Evolutionary conservation across 1,140 invertebrate species (phyloP).

Genomic region (Drosophila teissieri): DNA sequence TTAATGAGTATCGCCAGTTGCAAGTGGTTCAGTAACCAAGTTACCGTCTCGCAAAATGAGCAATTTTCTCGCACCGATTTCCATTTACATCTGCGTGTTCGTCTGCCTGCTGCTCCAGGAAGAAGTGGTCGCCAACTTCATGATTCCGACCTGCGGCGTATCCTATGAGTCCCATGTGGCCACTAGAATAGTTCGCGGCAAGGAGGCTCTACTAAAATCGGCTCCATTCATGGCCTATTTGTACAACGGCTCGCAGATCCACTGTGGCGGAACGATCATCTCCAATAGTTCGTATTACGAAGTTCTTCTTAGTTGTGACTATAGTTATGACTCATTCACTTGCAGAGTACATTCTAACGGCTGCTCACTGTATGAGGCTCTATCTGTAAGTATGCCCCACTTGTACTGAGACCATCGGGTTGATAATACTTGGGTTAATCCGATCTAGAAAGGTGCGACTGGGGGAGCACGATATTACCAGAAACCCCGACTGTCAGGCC

Average conservation of each 20-base stretch:
- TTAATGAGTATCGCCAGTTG: neutral
- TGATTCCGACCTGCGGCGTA: neutral
- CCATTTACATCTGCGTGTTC: neutral
- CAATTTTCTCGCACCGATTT: neutral
- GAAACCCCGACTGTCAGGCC: slow-evolving; percentile 8
- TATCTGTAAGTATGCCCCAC: neutral
- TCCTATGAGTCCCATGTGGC: neutral
- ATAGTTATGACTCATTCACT: rapidly evolving
- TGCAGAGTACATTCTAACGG: slow-evolving; percentile 13
- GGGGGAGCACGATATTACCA: slow-evolving; percentile 7
- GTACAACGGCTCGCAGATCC: neutral
- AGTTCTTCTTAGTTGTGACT: too few species aligned
- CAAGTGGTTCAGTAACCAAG: neutral
- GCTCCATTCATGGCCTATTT: slow-evolving; percentile 23
- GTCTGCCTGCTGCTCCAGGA: slow-evolving; percentile 5
- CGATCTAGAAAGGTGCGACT: slow-evolving; percentile 8
- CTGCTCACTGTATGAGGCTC: slow-evolving; percentile 1
- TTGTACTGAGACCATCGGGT: rapidly evolving
- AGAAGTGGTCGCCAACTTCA: neutral
- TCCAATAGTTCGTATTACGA: neutral
- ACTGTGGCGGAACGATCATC: slow-evolving; percentile 18
- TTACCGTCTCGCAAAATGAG: neutral
- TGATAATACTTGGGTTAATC: neutral
- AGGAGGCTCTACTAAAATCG: slow-evolving; percentile 6
- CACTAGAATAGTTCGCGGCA: neutral